A percentile compares a stretch with the other conserved stretches of the same genome.
These are phyloP conservation scores for Leuctra nigra DNA, from an alignment of 2,888 invertebrate species.

Conservation along the genomic window DNA sequence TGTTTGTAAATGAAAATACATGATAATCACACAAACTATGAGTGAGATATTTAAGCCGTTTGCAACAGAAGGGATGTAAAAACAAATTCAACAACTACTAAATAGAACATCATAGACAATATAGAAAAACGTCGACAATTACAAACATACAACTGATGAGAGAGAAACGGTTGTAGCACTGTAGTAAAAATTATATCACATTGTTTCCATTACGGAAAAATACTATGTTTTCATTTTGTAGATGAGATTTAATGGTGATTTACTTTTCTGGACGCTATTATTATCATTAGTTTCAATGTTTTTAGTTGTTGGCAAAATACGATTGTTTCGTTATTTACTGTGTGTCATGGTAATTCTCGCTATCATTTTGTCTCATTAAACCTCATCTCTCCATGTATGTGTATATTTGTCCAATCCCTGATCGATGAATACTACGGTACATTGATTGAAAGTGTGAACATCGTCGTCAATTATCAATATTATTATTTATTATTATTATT, in stretches of 20 bases:
- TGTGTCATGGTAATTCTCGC: too few relatives aligned
- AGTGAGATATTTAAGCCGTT: not conserved
- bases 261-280: too few relatives aligned
- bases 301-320: too few relatives aligned
- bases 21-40: too few relatives aligned
- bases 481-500: constrained; percentile 5
- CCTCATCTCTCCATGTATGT: not conserved
- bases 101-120: not conserved
- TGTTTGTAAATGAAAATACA: too few relatives aligned
- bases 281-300: too few relatives aligned
- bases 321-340: too few relatives aligned
- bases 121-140: too few relatives aligned
- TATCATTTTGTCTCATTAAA: not conserved
- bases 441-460: constrained; percentile 3
- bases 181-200: constrained; percentile 20
- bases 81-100: not conserved
- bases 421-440: not conserved
- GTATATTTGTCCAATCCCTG: constrained; percentile 16
- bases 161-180: constrained; percentile 2
- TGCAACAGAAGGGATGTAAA: too few relatives aligned
- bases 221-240: constrained; percentile 3
- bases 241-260: too few relatives aligned
- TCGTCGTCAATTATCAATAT: too few relatives aligned
- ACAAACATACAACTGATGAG: not conserved
- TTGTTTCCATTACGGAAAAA: constrained; percentile 17